Evolutionary conservation across 1,140 invertebrate species (phyloP), one percentile per base, ranked within the genome.

Genomic region (Drosophila jambulina): DNA sequence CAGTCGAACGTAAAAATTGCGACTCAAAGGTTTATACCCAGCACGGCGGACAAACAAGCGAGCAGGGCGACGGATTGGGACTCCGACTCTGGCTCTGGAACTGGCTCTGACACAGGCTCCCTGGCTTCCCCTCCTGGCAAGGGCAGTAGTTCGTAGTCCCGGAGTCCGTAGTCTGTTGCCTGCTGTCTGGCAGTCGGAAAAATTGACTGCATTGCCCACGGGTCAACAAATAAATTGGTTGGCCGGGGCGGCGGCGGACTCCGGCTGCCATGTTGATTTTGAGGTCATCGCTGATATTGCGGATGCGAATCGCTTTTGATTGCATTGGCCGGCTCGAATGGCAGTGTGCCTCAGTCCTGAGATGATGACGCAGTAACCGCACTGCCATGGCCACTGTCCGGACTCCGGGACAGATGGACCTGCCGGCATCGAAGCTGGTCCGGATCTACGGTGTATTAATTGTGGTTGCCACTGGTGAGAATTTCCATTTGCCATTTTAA

Each of bases 201-300:
- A 90, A 90, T 90, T 90, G 86, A 90, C 85, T 90, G 85, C 85
- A 90, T 90, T 90, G 85, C 85, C 85, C 82, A 90, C 85, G 86
- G 85, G 85, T 88, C 85, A 90, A 85, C 85, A 88, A 88, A 90
- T 90, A 88, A 88, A 88, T 88, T 88, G 85, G 85, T 77, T 88
- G 75, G 32, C 78, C 68, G 51, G 51, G 53, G 32, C 49, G 61
- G 43, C 49, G 48, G 48, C 25, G 48, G 27, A 49, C 48, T 49
- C 32, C 59, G 49, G 27, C 74, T 77, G 75, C 84, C 81, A 85
- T 90, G 86, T 90, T 90, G 85, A 90, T 90, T 90, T 90, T 90
- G 86, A 90, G 85, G 85, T 91, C 85, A 90, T 90, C 85, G 85
- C 67, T 84, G 85, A 88, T 88, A 88, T 88, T 88, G 85, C 85